Percentiles rank a stretch among this genome's conserved stretches.
These are phyloP conservation scores for Drosophila athabasca DNA, from an alignment of 1,140 invertebrate genomes.

Conservation along the genomic window DNA sequence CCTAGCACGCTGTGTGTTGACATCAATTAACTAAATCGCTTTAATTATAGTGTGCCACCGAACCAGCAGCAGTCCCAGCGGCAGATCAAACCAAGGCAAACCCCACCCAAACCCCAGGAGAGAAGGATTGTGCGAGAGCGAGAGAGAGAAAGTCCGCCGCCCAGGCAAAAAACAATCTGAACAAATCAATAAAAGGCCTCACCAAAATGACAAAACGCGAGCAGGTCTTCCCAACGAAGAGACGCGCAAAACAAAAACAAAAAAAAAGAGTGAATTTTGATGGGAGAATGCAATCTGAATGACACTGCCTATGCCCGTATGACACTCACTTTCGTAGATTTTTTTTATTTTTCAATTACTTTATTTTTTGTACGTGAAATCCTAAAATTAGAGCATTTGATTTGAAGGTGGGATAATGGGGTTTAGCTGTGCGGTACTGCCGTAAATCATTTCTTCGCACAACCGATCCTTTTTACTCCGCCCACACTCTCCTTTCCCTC, in stretches of 20 bases:
- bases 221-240: constrained; percentile 13
- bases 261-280: constrained; percentile 28
- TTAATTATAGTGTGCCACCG: constrained; percentile 55
- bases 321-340: no score
- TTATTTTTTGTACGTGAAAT: no score
- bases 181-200: constrained; percentile 71
- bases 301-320: no score
- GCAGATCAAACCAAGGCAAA: constrained; percentile 30
- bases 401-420: no score
- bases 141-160: not conserved
- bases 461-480: no score
- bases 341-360: no score
- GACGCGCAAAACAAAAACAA: constrained; percentile 1
- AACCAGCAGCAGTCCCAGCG: constrained; percentile 2
- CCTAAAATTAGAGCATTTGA: no score
- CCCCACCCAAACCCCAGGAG: not conserved
- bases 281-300: not conserved
- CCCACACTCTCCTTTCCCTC: no score
- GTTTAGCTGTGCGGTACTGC: no score
- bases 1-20: constrained; percentile 61
- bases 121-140: not conserved
- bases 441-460: no score
- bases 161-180: constrained; percentile 33
- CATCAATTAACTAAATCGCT: constrained; percentile 76
- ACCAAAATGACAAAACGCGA: constrained; percentile 59